Percentiles rank a stretch among this genome's conserved stretches.
These are phyloP conservation scores for Sarcophaga carnaria DNA, from an alignment of 2,888 invertebrate genomes.

Conservation along the genomic window DNA sequence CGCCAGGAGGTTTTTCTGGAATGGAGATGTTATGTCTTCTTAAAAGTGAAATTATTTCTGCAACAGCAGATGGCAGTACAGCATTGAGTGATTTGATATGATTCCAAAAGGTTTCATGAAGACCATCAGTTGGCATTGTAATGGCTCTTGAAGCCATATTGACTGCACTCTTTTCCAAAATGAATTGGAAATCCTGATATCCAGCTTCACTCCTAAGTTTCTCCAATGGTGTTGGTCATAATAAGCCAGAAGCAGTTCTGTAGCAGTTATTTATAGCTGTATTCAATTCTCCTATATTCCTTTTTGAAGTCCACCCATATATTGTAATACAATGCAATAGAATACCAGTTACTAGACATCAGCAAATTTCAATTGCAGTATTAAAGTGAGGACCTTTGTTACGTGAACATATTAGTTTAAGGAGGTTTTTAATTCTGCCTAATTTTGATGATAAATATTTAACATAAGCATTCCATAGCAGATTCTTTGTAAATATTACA, in stretches of 20 bases:
- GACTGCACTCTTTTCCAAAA: no score
- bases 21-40: not conserved
- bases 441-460: conserved; percentile 23
- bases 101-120: conserved; percentile 17
- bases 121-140: not conserved
- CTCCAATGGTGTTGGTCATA: no score
- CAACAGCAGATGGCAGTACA: not conserved
- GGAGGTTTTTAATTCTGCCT: conserved; percentile 18
- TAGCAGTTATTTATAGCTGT: conserved; percentile 67
- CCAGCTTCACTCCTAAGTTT: no score
- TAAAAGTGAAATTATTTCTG: not conserved
- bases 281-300: conserved; percentile 18
- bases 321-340: conserved; percentile 24
- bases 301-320: conserved; percentile 24
- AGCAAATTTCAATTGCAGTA: conserved; percentile 39
- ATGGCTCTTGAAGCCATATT: not conserved
- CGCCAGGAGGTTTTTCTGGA: not conserved
- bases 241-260: no score
- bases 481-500: no score
- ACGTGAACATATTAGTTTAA: not conserved
- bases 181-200: no score
- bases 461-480: not conserved
- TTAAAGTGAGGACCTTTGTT: no score
- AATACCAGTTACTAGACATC: conserved; percentile 17
- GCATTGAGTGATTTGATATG: not conserved